Evolutionary conservation across 2,113 vertebrate species (phyloP).

Genomic region (Tetrao urogallus): DNA sequence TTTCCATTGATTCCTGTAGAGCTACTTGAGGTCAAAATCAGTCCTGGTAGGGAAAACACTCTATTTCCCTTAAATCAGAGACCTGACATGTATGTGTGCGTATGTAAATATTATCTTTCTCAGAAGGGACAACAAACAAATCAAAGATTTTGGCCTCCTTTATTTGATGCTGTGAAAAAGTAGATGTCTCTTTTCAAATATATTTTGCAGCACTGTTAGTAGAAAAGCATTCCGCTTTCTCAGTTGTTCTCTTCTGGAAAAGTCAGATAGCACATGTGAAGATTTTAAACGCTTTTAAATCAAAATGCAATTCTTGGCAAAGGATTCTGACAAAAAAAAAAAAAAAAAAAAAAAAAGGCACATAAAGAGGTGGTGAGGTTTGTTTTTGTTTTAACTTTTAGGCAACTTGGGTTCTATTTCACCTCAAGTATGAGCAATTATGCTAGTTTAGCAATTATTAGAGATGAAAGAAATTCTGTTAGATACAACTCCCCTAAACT

Average conservation of each 20-base stretch:
- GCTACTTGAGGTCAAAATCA: slow-evolving; percentile 83
- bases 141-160: slow-evolving; percentile 72
- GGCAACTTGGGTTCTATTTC: slow-evolving; percentile 66
- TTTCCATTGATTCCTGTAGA: slow-evolving; percentile 75
- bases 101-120: background rate
- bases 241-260: slow-evolving; percentile 56
- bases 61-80: slow-evolving; percentile 86
- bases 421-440: slow-evolving; percentile 80
- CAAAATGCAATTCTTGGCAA: slow-evolving; percentile 54
- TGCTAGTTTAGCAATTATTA: slow-evolving; percentile 84
- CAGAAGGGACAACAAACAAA: slow-evolving; percentile 76
- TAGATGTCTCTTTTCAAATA: slow-evolving; percentile 67
- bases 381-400: slow-evolving; percentile 69
- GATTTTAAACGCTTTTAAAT: slow-evolving; percentile 73
- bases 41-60: slow-evolving; percentile 73
- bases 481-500: slow-evolving; percentile 75
- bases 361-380: slow-evolving; percentile 41
- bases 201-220: slow-evolving; percentile 46
- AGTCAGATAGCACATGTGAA: slow-evolving; percentile 64
- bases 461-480: slow-evolving; percentile 82
- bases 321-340: slow-evolving; percentile 69
- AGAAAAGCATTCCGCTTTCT: slow-evolving; percentile 72
- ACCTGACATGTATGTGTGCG: slow-evolving; percentile 38
- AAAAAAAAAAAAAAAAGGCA: slow-evolving; percentile 37
- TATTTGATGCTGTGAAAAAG: slow-evolving; percentile 64